Percentiles rank a stretch among this genome's conserved stretches.
These are phyloP conservation scores for Lethenteron camtschaticum DNA, from an alignment of 2,113 vertebrate genomes.

Conservation along the genomic window DNA sequence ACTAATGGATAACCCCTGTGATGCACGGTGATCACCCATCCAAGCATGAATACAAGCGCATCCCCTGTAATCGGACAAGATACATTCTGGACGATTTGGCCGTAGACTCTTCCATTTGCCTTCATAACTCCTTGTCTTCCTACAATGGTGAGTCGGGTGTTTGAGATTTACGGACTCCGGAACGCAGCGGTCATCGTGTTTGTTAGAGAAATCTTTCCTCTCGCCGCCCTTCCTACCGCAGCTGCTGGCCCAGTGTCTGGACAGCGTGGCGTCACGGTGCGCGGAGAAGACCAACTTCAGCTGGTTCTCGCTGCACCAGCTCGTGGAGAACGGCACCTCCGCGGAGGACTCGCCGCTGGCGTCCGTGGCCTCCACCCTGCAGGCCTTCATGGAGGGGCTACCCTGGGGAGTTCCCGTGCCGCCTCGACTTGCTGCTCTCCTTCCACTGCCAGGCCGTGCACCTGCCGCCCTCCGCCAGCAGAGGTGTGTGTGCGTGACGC, in stretches of 20 bases:
- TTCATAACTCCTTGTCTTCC: no score
- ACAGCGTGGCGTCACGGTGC: slow-evolving; percentile 51
- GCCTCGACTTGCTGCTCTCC: slow-evolving; percentile 45
- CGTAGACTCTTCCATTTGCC: no score
- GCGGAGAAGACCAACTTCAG: slow-evolving; percentile 52
- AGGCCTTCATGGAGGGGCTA: slow-evolving; percentile 72
- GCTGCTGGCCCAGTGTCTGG: slow-evolving; percentile 78
- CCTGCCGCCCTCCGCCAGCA: slow-evolving; percentile 33
- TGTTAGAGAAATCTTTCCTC: background rate
- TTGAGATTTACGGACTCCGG: no score
- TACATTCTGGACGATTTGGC: no score
- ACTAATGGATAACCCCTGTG: no score
- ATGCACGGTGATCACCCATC: no score
- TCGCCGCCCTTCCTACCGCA: slow-evolving; percentile 12
- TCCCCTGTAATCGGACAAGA: no score
- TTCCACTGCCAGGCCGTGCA: slow-evolving; percentile 85
- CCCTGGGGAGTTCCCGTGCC: slow-evolving; percentile 48
- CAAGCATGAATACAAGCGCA: no score
- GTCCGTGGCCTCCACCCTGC: slow-evolving; percentile 37
- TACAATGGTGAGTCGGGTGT: no score
- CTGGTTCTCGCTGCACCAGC: slow-evolving; percentile 92
- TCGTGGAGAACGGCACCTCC: slow-evolving; percentile 35
- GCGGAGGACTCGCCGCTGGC: slow-evolving; percentile 23
- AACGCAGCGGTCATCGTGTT: background rate
- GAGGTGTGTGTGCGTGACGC: slow-evolving; percentile 23